Evolutionary conservation across 2,797 vertebrate genomes (phyloP), one percentile per base, ranked within the genome.

Genomic region (Tamandua tetradactyla): DNA sequence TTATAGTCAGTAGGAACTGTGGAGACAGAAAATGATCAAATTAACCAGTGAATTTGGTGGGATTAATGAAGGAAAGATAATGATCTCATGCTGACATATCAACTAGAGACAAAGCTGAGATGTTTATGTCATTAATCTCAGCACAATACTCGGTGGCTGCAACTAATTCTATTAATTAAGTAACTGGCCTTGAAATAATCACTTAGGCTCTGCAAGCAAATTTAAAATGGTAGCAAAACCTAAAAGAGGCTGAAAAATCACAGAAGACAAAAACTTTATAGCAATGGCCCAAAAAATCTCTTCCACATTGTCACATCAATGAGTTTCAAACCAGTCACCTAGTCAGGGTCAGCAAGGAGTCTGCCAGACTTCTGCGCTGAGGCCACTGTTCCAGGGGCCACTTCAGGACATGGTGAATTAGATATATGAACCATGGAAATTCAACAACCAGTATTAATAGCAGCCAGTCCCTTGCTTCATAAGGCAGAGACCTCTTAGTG

Each of bases 1-100:
- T 98, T 98, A 94, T 99, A 99, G 97, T 99, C 99, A 91, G 98
- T 98, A 95, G 99, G 99, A 97, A 99, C 99, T 99, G 98, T 89
- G 86, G 97, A 98, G 95, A 96, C 40, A 93, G 96, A 96, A 95
- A 81, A 94, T 14, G 92, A 57, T 79, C 87, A 83, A 93, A 96
- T 89, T 96, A 93, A 95, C 87, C 69, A 93, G 79, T 91, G 94
- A 97, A 97, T 22, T 85, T 62, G 72, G 66, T 2, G 80, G 84
- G 66, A 95, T 91, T 95, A 97, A 95, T 94, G 95, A 96, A 95
- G 92, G 88, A 93, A 74, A 92, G 92, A 97, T 59, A 85, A 90
- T 23, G 95, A 92, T 30, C 62, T 97, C 87, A 61, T 81, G n/a
- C 23, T 97, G 44, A 74, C n/a, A 40, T 22, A 30, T 93, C 95